A percentile compares a stretch with the other conserved stretches of the same genome.
Evolutionary conservation across 2,888 invertebrate species (phyloP).

Genomic region (Papilio gigon): DNA sequence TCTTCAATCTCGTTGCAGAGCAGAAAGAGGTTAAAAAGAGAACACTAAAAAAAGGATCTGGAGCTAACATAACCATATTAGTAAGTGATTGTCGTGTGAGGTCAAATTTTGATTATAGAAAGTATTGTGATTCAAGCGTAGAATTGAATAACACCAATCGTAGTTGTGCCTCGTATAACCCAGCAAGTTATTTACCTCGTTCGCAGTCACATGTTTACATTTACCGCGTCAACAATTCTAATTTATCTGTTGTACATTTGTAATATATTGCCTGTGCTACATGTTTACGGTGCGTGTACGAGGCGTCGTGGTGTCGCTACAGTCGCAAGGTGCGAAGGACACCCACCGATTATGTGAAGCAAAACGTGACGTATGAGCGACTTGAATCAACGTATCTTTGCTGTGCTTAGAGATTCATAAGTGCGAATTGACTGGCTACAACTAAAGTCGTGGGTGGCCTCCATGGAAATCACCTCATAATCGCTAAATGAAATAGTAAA

Average conservation of each 20-base stretch:
- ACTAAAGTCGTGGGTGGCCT: slow-evolving; percentile 17
- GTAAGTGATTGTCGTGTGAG: too few relatives aligned
- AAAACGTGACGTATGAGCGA: slow-evolving; percentile 27
- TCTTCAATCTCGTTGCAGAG: neutral
- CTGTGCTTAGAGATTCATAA: slow-evolving; percentile 29
- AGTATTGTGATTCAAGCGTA: neutral
- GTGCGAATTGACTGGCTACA: slow-evolving; percentile 23
- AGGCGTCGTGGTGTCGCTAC: slow-evolving; percentile 35
- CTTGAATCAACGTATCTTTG: too few relatives aligned
- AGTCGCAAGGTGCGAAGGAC: slow-evolving; percentile 46
- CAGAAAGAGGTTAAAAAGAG: too few relatives aligned
- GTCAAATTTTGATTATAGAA: too few relatives aligned
- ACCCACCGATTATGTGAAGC: slow-evolving; percentile 43
- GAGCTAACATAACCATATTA: neutral
- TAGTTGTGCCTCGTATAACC: neutral
- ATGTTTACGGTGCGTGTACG: slow-evolving; percentile 20
- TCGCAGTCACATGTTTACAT: slow-evolving; percentile 9
- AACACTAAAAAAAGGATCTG: too few relatives aligned
- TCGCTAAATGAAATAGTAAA: neutral
- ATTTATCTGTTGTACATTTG: slow-evolving; percentile 34
- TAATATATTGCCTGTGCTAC: slow-evolving; percentile 34
- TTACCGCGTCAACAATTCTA: slow-evolving; percentile 6
- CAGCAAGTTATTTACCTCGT: neutral
- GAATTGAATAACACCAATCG: neutral
- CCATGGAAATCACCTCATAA: neutral